phyloP scores from a whole-genome alignment of 2,797 vertebrate species.

The Arremon aurantiirostris region DNA sequence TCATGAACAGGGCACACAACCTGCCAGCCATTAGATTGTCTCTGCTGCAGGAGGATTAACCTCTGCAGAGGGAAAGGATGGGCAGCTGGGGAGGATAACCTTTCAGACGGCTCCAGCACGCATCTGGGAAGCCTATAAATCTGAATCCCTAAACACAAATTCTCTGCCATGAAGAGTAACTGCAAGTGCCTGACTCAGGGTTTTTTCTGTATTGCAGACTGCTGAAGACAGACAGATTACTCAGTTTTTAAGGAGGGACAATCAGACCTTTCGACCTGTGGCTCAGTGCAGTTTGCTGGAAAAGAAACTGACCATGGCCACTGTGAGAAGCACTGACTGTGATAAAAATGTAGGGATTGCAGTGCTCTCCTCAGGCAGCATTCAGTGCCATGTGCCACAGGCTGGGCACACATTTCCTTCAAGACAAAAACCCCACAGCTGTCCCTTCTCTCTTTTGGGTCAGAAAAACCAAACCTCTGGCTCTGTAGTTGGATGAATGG shows the following conservation, averaged over 20 bases:
- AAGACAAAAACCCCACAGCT: neutral
- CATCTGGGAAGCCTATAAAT: neutral
- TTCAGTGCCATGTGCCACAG: neutral
- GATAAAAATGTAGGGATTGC: neutral
- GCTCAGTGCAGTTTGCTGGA: neutral
- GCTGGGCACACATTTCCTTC: neutral
- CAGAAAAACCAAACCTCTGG: neutral
- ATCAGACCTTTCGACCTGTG: neutral
- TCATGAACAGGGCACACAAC: neutral
- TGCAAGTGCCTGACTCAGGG: neutral
- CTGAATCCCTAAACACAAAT: neutral
- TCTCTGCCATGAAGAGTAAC: neutral
- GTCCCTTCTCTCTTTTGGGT: neutral
- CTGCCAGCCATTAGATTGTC: neutral
- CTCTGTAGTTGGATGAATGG: neutral
- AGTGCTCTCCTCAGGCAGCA: neutral
- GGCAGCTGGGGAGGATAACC: neutral
- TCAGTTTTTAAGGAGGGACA: neutral
- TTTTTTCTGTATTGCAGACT: neutral
- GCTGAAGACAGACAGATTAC: neutral
- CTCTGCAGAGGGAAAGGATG: neutral
- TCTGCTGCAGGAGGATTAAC: neutral
- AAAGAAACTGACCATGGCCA: neutral
- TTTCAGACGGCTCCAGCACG: neutral
- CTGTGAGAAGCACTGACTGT: neutral